Conservation (phyloP, 2,797 vertebrate species). For the Aplochiton taeniatus region DNA sequence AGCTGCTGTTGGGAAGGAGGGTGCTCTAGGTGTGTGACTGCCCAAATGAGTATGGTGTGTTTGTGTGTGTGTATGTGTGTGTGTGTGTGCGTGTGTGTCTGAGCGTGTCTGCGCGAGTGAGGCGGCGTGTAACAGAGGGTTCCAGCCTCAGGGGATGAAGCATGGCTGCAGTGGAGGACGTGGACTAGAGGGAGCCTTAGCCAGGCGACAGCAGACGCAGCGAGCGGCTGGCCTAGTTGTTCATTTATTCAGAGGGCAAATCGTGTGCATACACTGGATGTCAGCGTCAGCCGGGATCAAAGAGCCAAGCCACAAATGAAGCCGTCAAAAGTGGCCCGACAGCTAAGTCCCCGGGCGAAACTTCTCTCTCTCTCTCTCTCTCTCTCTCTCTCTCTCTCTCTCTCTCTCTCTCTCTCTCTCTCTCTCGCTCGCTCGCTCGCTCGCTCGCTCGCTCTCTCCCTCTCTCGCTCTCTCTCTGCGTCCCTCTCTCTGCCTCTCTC, state of each 20-base stretch:
- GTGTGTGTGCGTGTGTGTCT: constrained; percentile 19
- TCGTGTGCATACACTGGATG: constrained; percentile 68
- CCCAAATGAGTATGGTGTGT: constrained; percentile 30
- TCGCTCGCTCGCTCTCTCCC: constrained; percentile 1
- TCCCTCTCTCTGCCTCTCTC: background rate
- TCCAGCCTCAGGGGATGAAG: constrained; percentile 61
- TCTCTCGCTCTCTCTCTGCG: background rate
- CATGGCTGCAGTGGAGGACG: constrained; percentile 51
- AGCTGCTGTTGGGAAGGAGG: constrained; percentile 39
- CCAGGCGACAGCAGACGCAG: constrained; percentile 27
- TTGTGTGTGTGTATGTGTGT: constrained; percentile 51
- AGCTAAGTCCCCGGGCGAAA: constrained; percentile 71
- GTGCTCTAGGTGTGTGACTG: constrained; percentile 35
- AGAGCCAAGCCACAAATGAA: constrained; percentile 73
- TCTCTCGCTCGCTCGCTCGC: constrained; percentile 1
- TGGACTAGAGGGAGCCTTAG: constrained; percentile 1
- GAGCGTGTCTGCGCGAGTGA: constrained; percentile 13
- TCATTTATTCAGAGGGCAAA: constrained; percentile 67
- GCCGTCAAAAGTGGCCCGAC: constrained; percentile 75
- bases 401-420: constrained; percentile 5
- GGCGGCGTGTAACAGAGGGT: constrained; percentile 67
- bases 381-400: constrained; percentile 12
- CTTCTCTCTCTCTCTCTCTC: constrained; percentile 33
- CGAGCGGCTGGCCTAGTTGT: constrained; percentile 32
- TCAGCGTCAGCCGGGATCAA: constrained; percentile 76